Evolutionary conservation across 2,113 vertebrate species (phyloP).

Genomic region (Takifugu flavidus): DNA sequence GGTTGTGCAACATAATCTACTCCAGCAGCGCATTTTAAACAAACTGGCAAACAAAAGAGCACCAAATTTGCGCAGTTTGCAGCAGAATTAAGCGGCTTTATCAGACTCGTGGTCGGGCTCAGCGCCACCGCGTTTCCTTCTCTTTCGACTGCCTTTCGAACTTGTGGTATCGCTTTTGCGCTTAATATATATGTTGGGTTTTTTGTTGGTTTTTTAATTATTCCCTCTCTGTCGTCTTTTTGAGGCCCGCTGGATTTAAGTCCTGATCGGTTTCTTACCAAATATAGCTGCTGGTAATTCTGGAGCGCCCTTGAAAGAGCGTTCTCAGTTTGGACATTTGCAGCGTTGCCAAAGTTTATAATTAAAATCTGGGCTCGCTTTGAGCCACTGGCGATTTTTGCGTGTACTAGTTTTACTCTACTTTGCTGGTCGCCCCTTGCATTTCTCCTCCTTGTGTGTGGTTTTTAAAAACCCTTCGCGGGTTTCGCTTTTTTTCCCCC

Average conservation of each 20-base stretch:
- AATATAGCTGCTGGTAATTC: constrained; percentile 61
- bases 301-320: constrained; percentile 37
- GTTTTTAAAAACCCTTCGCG: neutral
- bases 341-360: constrained; percentile 56
- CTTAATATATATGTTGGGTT: neutral
- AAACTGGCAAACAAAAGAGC: constrained; percentile 27
- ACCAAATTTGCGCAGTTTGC: neutral
- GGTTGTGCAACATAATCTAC: constrained; percentile 42
- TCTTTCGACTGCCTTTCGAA: constrained; percentile 15
- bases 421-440: too few species aligned
- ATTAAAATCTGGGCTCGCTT: constrained; percentile 33
- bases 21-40: constrained; percentile 1
- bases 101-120: constrained; percentile 29
- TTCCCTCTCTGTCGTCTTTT: neutral
- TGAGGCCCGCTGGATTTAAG: constrained; percentile 22
- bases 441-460: neutral
- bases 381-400: neutral
- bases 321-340: constrained; percentile 23
- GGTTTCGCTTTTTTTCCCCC: neutral
- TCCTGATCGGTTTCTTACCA: constrained; percentile 44
- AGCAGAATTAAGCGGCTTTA: constrained; percentile 48
- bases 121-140: constrained; percentile 25
- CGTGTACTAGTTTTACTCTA: neutral
- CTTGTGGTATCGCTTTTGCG: neutral
- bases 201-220: neutral